Evolutionary conservation across 2,888 invertebrate species (phyloP), one percentile per base, ranked within the genome.

Genomic region (Villa cingulata): DNA sequence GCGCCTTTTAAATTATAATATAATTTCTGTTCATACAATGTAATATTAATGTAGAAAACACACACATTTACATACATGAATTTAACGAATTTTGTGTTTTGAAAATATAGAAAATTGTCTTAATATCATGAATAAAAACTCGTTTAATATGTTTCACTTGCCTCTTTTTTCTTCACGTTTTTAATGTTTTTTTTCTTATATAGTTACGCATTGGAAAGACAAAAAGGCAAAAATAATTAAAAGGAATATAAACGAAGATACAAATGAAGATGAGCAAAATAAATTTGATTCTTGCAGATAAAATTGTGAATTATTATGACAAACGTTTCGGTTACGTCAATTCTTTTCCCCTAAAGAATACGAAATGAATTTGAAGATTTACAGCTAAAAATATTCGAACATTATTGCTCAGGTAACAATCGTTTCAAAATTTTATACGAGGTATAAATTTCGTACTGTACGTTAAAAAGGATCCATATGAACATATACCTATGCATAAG

Each of bases 91-190:
- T n/a, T n/a, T n/a, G 23, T 23, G 7, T 23, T 42, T 29, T 9
- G 38, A 18, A 46, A 42, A 42, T 41, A 38, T 32, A 36, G 34
- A 45, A 45, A 50, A 50, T 48, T 48, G 48, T 50, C 48, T 45
- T 48, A 48, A 40, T 10, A 9, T 27, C 10, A n/a, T n/a, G n/a
- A n/a, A n/a, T 46, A 36, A 3, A 19, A 15, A 34, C 40, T 41
- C 45, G 41, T 50, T 50, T 50, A 41, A 50, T 50, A 48, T 50
- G 48, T 50, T 48, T 45, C 48, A 45, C 50, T 48, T 48, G 50
- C 48, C 45, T 47, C 40, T 46, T 46, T 46, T 40, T 36, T 46
- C 41, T 41, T 36, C 23, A 36, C 34, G 23, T 38, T 32, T 37
- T 9, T 10, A 37, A 4, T 12, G 4, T 12, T 32, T 32, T 12